These are phyloP conservation scores for Enteromius mattozi DNA, from an alignment of 2,797 vertebrate species.

Conservation along the genomic window DNA sequence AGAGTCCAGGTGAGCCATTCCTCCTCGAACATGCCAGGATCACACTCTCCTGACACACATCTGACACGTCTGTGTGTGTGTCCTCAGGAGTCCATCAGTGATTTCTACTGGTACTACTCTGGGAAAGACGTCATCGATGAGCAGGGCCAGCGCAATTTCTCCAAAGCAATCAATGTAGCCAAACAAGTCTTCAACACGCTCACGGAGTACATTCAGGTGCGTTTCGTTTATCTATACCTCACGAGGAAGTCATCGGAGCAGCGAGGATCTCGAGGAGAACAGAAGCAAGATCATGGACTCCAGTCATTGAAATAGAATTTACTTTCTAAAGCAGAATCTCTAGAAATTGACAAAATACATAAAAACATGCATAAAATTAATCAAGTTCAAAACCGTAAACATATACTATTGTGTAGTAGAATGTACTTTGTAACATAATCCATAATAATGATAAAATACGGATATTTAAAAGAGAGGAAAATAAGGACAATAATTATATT, in stretches of 20 bases:
- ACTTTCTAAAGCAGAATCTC: neutral
- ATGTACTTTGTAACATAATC: neutral
- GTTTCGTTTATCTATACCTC: neutral
- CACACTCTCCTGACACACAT: neutral
- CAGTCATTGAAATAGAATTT: neutral
- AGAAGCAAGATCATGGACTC: neutral
- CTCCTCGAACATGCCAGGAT: neutral
- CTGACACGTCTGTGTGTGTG: neutral
- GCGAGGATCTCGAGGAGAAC: neutral
- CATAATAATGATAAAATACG: neutral
- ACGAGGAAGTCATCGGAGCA: neutral
- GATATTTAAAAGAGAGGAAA: neutral
- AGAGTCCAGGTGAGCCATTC: slow-evolving; percentile 86
- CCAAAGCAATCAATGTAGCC: slow-evolving; percentile 96
- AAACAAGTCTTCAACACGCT: slow-evolving; percentile 98
- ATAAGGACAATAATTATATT: neutral
- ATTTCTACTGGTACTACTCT: slow-evolving; percentile 98
- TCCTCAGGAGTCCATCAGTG: slow-evolving; percentile 93
- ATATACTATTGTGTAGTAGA: neutral
- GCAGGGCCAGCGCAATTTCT: slow-evolving; percentile 95
- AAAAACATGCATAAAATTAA: neutral
- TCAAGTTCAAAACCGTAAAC: neutral
- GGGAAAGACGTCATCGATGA: slow-evolving; percentile 96
- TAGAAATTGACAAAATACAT: neutral
- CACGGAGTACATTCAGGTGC: slow-evolving; percentile 91